phyloP scores from a whole-genome alignment of 2,113 vertebrate genomes.

The Myiagra hebetior region DNA sequence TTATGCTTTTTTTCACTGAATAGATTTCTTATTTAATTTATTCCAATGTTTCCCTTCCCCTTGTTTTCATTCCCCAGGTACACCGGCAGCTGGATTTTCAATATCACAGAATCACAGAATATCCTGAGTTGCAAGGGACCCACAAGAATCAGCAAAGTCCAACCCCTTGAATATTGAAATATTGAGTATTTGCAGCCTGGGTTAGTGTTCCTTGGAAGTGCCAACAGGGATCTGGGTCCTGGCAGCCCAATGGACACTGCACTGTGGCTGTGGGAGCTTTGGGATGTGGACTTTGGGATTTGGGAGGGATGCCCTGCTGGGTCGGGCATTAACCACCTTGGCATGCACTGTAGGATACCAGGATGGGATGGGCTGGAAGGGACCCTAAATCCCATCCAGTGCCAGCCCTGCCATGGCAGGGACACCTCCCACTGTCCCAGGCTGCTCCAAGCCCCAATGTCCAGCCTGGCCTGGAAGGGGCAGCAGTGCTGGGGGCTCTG shows the following conservation, averaged over 20 bases:
- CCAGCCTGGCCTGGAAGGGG: not conserved
- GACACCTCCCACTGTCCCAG: not conserved
- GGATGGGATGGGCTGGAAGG: not conserved
- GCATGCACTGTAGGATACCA: not conserved
- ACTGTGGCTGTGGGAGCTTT: not conserved
- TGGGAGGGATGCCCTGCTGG: not conserved
- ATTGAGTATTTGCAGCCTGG: not conserved
- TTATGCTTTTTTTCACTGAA: not conserved
- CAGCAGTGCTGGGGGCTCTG: not conserved
- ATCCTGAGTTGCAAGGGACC: not conserved
- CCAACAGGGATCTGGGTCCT: not conserved
- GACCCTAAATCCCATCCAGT: rapidly evolving
- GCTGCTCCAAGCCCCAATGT: not conserved
- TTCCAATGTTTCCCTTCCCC: not conserved
- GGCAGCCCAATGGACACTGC: not conserved
- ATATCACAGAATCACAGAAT: not conserved
- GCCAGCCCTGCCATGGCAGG: not conserved
- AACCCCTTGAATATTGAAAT: not conserved
- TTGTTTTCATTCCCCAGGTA: not conserved
- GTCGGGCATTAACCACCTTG: rapidly evolving
- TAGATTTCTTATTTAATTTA: not conserved
- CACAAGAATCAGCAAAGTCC: not conserved
- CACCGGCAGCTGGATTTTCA: not conserved
- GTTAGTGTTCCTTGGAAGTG: not conserved
- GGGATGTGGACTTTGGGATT: not conserved